Base-by-base conservation (phyloP, 2,797 vertebrate species). In the Sebastes glaucus region DNA sequence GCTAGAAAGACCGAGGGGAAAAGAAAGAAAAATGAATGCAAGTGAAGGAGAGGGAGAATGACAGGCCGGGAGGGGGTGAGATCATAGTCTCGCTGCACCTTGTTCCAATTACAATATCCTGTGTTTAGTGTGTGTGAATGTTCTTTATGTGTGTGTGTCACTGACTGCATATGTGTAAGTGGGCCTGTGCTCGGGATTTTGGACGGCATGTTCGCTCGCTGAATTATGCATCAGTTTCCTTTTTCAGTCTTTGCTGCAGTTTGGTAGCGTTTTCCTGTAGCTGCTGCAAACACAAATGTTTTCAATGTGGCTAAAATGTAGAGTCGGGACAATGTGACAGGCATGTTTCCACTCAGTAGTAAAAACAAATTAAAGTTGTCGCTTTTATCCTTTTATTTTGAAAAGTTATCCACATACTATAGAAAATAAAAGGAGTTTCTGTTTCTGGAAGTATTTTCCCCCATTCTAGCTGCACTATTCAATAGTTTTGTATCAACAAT, bases 71-170 rank as follows among this genome's bases (percentile, higher is more conserved):
- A 85, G 85, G 87, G 92, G 87, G 87, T 95, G 95, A 96, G 94
- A 93, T 96, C 94, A 95, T 94, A 82, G 89, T 88, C 89, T 86
- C 69, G 30, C 83, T 74, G 84, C 95, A 96, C 93, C 95, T 96
- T 96, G 94, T 95, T 96, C 89, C 94, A 95, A 96, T 96, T 95
- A 96, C 84, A 93, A 89, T 92, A 86, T 89, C 90, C 91, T 92
- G 91, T 89, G 91, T 91, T 84, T 68, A 64, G 85, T 93, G 88
- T 93, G 90, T 84, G 30, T 91, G 68, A 32, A 53, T 32, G 46
- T 76, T 73, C 68, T 80, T 63, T 82, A 46, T 86, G 84, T 78
- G 81, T 84, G 85, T 80, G 82, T 86, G 83, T 87, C 61, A 57
- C 65, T 77, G 78, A 13, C 67, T 92, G 89, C 72, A 78, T 91